phyloP scores from a whole-genome alignment of 2,113 vertebrate genomes.

The Chiloscyllium plagiosum region DNA sequence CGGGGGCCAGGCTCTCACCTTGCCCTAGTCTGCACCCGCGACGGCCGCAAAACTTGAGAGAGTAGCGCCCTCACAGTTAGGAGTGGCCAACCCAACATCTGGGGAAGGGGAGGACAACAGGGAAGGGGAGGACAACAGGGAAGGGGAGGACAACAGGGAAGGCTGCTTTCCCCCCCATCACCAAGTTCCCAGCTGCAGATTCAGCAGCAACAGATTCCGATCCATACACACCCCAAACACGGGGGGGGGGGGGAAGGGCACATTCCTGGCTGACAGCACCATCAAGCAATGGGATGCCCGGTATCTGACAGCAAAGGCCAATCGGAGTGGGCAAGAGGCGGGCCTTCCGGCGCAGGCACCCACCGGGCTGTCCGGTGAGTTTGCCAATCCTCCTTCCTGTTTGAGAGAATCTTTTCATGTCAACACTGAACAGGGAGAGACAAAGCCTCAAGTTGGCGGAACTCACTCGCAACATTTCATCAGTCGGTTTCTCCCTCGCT shows the following conservation, averaged over 20 bases:
- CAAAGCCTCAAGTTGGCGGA: background rate
- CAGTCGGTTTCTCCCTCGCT: background rate
- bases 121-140: too few species aligned
- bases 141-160: too few species aligned
- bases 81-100: too few species aligned
- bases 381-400: slow-evolving; percentile 24
- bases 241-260: background rate
- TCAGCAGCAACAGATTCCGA: too few species aligned
- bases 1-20: background rate
- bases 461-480: background rate
- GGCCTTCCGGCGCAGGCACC: background rate
- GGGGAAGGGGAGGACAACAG: too few species aligned
- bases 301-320: background rate
- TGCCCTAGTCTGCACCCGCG: too few species aligned
- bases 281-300: background rate
- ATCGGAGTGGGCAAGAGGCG: background rate
- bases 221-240: too few species aligned
- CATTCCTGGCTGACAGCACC: background rate
- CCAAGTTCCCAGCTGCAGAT: too few species aligned
- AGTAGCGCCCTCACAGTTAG: too few species aligned
- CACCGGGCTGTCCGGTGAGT: background rate
- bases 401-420: background rate
- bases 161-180: too few species aligned
- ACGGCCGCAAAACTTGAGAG: too few species aligned
- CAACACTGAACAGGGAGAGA: background rate